Evolutionary conservation across 2,888 invertebrate species (phyloP).

Genomic region (Cyrtodaria siliqua): DNA sequence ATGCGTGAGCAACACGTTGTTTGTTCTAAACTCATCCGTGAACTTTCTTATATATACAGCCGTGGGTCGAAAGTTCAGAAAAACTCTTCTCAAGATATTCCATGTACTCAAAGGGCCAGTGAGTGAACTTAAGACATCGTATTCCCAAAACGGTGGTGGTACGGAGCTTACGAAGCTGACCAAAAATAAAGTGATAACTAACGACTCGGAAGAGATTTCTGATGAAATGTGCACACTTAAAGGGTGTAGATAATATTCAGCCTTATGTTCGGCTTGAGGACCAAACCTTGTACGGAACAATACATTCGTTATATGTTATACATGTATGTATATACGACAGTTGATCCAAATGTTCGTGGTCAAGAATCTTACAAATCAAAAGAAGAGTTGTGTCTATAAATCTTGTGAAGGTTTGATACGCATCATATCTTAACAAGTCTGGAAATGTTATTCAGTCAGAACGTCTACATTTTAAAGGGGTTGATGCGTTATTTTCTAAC

Average conservation of each 20-base stretch:
- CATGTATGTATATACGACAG: too few species aligned
- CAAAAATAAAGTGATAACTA: conserved; percentile 14
- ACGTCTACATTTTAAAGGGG: too few species aligned
- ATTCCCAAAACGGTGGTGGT: conserved; percentile 49
- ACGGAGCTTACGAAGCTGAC: conserved; percentile 53
- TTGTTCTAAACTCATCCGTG: conserved; percentile 82
- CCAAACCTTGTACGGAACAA: too few species aligned
- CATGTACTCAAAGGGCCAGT: conserved; percentile 60
- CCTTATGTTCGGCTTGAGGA: too few species aligned
- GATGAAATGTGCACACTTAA: conserved; percentile 49
- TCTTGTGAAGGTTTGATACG: too few species aligned
- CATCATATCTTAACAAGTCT: too few species aligned
- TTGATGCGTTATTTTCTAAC: too few species aligned
- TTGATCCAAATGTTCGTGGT: too few species aligned
- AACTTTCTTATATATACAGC: conserved; percentile 84
- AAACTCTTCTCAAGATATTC: conserved; percentile 76
- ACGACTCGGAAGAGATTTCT: conserved; percentile 30
- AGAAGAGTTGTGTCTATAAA: too few species aligned
- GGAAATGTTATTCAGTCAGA: too few species aligned
- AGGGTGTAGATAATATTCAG: not conserved
- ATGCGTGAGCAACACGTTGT: conserved; percentile 80
- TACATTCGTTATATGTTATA: too few species aligned
- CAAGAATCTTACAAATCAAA: too few species aligned
- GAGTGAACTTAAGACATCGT: conserved; percentile 43
- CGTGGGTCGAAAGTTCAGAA: conserved; percentile 80